Conservation (phyloP, 2,797 vertebrate genomes). For the Pteronotus mesoamericanus region DNA sequence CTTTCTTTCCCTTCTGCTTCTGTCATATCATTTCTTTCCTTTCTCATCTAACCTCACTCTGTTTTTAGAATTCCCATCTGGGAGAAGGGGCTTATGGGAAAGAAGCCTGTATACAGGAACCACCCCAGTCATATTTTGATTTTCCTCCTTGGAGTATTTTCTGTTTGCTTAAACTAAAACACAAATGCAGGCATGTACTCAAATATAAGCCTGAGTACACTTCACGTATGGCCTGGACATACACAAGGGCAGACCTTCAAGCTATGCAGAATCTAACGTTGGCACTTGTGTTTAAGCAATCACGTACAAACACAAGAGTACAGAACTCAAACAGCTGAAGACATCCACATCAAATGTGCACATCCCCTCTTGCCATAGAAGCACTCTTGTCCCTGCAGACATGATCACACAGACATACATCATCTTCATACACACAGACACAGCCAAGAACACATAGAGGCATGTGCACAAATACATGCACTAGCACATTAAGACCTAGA, state of each 20-base stretch:
- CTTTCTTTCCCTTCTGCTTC: not conserved
- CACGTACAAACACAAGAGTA: not conserved
- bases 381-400: not conserved
- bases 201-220: not conserved
- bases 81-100: not conserved
- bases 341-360: not conserved
- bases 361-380: not conserved
- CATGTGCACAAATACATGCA: not conserved
- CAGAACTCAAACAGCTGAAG: not conserved
- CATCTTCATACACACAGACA: not conserved
- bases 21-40: not conserved
- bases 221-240: not conserved
- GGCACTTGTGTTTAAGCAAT: not conserved
- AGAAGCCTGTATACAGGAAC: not conserved
- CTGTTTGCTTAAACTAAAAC: not conserved
- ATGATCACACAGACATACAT: not conserved
- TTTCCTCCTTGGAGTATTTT: not conserved
- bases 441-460: not conserved
- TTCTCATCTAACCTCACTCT: not conserved
- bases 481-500: not conserved
- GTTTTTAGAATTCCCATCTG: not conserved
- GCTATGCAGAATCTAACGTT: not conserved
- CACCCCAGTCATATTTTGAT: not conserved
- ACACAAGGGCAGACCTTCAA: not conserved
- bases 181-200: not conserved